Evolutionary conservation across 2,797 vertebrate genomes (phyloP).

Genomic region (Bovichtus diacanthus): DNA sequence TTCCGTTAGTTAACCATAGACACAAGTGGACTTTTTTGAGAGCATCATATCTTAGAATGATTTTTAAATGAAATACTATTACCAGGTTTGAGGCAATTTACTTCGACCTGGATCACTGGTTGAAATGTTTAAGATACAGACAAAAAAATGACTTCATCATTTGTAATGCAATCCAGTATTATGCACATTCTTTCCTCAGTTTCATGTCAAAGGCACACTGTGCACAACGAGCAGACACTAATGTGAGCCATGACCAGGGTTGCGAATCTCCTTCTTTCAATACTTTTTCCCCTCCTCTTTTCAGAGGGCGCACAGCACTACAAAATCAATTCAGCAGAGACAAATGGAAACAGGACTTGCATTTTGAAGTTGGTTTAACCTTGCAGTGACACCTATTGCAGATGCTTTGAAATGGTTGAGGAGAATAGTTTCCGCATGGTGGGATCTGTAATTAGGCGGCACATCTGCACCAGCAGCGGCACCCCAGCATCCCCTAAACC

Average conservation of each 20-base stretch:
- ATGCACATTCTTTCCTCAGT: constrained; percentile 26
- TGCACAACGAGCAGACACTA: constrained; percentile 33
- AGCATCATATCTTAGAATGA: constrained; percentile 10
- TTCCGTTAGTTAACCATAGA: constrained; percentile 25
- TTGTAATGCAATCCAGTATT: constrained; percentile 17
- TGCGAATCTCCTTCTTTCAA: constrained; percentile 37
- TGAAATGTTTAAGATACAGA: constrained; percentile 27
- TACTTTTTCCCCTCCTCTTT: constrained; percentile 14
- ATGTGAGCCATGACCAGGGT: constrained; percentile 39
- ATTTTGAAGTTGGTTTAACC: constrained; percentile 80
- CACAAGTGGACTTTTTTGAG: neutral
- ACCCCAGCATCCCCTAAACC: constrained; percentile 44
- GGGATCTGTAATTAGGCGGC: constrained; percentile 79
- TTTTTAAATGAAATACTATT: constrained; percentile 20
- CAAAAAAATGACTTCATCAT: constrained; percentile 31
- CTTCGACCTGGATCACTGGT: neutral
- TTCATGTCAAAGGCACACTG: constrained; percentile 43
- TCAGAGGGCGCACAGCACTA: constrained; percentile 21
- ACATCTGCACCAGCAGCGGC: constrained; percentile 77
- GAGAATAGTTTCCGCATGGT: constrained; percentile 83
- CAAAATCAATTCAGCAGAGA: constrained; percentile 46
- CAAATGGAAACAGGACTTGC: constrained; percentile 67
- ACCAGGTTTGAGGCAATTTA: constrained; percentile 7
- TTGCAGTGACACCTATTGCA: constrained; percentile 82
- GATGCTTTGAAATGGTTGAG: constrained; percentile 80